Conservation (phyloP, 2,797 vertebrate species). For the Anas bahamensis region DNA sequence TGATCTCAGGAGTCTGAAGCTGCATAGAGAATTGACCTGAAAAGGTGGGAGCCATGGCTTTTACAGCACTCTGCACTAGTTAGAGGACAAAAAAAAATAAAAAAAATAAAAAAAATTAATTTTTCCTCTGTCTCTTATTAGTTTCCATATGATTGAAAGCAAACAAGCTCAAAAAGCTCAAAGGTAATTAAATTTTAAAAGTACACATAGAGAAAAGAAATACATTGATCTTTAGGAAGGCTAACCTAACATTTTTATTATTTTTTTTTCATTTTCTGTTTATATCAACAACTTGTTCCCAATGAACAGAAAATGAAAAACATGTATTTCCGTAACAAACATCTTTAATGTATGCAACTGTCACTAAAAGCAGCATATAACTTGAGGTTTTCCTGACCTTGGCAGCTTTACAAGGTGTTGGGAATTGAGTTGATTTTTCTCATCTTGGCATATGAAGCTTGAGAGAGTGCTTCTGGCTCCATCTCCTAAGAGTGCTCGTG, state of each 20-base stretch:
- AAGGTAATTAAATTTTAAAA: constrained; percentile 1
- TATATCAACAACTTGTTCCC: background rate
- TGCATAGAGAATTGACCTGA: constrained; percentile 10
- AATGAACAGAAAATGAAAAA: background rate
- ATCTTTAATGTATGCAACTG: background rate
- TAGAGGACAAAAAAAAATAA: background rate
- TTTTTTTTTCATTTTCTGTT: background rate
- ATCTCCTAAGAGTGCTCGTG: background rate
- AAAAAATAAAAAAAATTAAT: background rate
- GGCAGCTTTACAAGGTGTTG: background rate
- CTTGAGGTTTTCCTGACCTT: background rate
- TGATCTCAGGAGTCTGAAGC: background rate
- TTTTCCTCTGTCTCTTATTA: background rate
- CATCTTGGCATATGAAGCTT: background rate
- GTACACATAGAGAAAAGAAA: background rate
- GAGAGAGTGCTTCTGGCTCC: background rate
- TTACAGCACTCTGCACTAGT: background rate
- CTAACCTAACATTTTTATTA: background rate
- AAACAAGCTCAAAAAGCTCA: background rate
- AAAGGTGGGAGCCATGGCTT: background rate
- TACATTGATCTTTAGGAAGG: background rate
- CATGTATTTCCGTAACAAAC: background rate
- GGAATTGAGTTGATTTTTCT: background rate
- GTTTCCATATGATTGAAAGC: background rate
- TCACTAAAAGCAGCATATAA: background rate